Percentiles rank a stretch among this genome's conserved stretches.
phyloP scores from a whole-genome alignment of 2,113 vertebrate species.

The Xenotilapia caudafasciata region DNA sequence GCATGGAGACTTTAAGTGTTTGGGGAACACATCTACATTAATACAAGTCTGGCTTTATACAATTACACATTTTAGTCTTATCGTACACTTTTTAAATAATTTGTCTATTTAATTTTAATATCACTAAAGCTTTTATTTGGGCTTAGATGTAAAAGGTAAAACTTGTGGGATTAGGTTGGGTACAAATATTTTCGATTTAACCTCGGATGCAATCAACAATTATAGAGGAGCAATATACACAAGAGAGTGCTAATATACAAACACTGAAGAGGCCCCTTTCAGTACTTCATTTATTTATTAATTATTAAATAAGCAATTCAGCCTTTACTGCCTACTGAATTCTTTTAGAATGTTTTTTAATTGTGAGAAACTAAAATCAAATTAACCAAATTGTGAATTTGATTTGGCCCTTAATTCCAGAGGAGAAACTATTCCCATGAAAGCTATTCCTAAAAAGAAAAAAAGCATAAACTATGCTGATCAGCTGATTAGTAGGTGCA shows the following conservation, averaged over 20 bases:
- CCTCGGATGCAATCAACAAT: slow-evolving; percentile 57
- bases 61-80: neutral
- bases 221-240: slow-evolving; percentile 59
- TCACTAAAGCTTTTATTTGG: neutral
- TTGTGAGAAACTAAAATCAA: neutral
- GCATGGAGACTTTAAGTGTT: neutral
- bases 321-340: neutral
- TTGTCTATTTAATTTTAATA: neutral
- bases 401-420: neutral
- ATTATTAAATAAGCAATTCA: neutral
- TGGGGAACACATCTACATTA: neutral
- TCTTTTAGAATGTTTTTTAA: rapidly evolving
- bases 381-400: neutral
- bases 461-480: neutral
- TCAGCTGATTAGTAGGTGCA: neutral
- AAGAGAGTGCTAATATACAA: slow-evolving; percentile 45
- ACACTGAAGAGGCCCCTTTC: neutral
- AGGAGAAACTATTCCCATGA: neutral
- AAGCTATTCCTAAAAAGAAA: neutral
- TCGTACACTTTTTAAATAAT: rapidly evolving
- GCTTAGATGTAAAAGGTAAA: neutral
- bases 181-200: slow-evolving; percentile 29
- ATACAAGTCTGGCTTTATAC: neutral
- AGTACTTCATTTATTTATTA: neutral
- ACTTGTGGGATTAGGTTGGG: neutral